Evolutionary conservation across 2,888 invertebrate species (phyloP).

Genomic region (Arctia plantaginis): DNA sequence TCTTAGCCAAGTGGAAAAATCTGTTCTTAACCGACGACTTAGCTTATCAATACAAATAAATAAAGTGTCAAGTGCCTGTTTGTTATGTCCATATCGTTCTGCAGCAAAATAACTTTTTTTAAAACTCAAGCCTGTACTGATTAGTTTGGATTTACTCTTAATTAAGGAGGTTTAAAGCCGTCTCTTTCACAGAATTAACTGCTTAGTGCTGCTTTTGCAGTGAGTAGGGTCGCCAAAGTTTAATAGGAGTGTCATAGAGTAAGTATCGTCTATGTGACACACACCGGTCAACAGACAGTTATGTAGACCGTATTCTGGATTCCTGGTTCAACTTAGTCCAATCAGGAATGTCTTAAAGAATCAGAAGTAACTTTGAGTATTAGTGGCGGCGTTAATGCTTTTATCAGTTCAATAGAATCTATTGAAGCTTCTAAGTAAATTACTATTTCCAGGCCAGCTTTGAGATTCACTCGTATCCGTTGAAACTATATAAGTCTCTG

Average conservation of each 20-base stretch:
- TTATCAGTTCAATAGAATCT: conserved; percentile 19
- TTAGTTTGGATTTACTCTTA: too few species aligned
- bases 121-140: too few species aligned
- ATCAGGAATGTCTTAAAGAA: neutral
- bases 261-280: neutral
- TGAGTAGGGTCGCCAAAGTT: neutral
- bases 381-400: neutral
- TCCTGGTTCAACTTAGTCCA: neutral
- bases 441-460: conserved; percentile 10
- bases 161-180: too few species aligned
- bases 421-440: conserved; percentile 37
- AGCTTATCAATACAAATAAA: too few species aligned
- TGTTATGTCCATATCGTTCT: too few species aligned
- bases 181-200: neutral
- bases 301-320: neutral
- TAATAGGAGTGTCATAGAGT: neutral
- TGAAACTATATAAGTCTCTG: neutral
- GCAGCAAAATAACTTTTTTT: too few species aligned
- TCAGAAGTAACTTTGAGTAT: neutral
- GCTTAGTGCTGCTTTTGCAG: neutral
- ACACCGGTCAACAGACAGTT: neutral
- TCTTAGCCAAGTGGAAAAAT: too few species aligned
- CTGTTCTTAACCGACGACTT: too few species aligned
- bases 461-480: conserved; percentile 10
- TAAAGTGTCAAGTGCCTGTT: too few species aligned